Evolutionary conservation across 2,888 invertebrate genomes (phyloP).

Genomic region (Aspidiotus destructor): DNA sequence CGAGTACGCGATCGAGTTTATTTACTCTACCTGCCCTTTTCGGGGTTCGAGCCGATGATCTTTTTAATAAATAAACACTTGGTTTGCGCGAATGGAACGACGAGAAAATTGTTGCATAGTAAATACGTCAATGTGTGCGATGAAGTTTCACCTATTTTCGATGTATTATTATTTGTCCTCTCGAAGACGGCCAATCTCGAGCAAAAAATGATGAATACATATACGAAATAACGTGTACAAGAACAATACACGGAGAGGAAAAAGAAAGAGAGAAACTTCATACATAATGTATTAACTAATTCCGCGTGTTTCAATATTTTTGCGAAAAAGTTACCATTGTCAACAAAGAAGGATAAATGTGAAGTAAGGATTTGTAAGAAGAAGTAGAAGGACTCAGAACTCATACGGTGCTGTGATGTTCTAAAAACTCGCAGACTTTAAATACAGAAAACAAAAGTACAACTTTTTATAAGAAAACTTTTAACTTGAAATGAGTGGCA

Average conservation of each 20-base stretch:
- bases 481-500: constrained; percentile 11
- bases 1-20: no score
- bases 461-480: constrained; percentile 10
- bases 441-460: constrained; percentile 14
- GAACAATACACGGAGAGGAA: background rate
- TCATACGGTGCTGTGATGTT: constrained; percentile 1
- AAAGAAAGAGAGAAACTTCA: background rate
- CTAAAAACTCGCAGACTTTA: constrained; percentile 5
- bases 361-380: background rate
- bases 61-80: no score
- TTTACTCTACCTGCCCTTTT: no score
- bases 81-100: no score
- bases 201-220: no score
- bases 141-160: no score
- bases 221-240: background rate
- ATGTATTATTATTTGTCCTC: no score
- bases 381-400: constrained; percentile 6
- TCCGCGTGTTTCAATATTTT: background rate
- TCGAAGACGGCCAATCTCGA: no score
- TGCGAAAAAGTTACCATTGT: constrained; percentile 8
- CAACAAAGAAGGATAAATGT: background rate
- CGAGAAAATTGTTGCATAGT: no score
- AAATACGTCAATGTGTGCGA: no score
- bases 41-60: no score
- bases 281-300: constrained; percentile 14